These are phyloP conservation scores for Galeopterus variegatus DNA, from an alignment of 2,113 vertebrate genomes.

Conservation along the genomic window DNA sequence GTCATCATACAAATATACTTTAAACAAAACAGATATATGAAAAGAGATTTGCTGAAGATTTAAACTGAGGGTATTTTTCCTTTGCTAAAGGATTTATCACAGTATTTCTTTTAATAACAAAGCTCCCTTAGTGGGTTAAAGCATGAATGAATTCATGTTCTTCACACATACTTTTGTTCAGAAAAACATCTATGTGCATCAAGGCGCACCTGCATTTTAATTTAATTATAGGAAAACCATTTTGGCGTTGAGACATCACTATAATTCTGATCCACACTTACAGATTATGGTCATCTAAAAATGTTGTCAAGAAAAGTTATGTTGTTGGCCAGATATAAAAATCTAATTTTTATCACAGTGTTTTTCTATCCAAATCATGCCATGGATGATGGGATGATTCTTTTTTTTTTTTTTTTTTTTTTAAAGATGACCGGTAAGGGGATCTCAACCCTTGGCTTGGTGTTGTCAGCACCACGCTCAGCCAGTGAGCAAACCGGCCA, in stretches of 20 bases:
- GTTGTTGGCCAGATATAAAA: conserved; percentile 38
- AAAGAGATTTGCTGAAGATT: background rate
- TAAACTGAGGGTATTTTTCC: background rate
- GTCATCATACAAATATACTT: background rate
- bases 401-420: no score
- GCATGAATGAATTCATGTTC: background rate
- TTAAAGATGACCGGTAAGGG: no score
- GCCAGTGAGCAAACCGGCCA: no score
- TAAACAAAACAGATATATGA: background rate
- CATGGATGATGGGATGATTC: background rate
- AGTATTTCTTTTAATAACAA: conserved; percentile 56
- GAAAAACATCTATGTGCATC: conserved; percentile 45
- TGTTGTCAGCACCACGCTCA: no score
- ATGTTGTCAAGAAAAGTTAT: background rate
- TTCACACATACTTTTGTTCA: conserved; percentile 51
- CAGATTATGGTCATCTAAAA: conserved; percentile 15
- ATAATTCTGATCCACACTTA: background rate
- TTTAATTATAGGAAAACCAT: conserved; percentile 19
- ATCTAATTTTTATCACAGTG: conserved; percentile 16
- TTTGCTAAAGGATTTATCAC: background rate
- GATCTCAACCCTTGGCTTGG: no score
- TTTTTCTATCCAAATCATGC: background rate
- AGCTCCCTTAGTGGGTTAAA: conserved; percentile 12
- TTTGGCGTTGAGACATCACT: background rate
- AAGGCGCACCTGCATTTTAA: background rate